Base-by-base conservation (phyloP, 2,113 vertebrate genomes). In the Gracilinanus agilis region DNA sequence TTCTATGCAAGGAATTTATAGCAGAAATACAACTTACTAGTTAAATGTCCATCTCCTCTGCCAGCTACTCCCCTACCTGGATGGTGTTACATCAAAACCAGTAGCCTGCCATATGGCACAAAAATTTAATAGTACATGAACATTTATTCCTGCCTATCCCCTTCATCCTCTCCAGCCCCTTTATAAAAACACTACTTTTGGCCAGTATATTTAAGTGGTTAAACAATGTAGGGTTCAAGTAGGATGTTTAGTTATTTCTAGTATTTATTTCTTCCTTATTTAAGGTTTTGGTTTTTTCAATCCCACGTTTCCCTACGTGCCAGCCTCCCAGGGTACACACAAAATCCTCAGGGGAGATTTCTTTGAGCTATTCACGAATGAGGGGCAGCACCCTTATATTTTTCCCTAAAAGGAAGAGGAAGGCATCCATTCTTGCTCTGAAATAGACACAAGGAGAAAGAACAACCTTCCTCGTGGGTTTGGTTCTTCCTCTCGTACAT, bases 1-100 rank as follows among this genome's bases (percentile, higher is more conserved):
- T 94, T 96, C 92, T 90, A 55, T 75, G 94, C 34, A 40, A 92
- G 95, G 91, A 92, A 96, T 98, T 96, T 97, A 53, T 90, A 92
- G 94, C 90, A 90, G 90, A 97, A 97, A 95, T 29, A 19, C 25
- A 95, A 54, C 94, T 92, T 93, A 95, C 61, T 91, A 34, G 55
- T 91, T 91, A 93, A 90, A 94, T 92, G 58, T 12, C 91, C n/a
- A 9, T 95, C 91, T 96, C 93, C 83, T 91, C 94, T 96, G 93
- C n/a, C 55, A 61, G 54, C 90, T 95, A n/a, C 93, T 94, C 91
- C 92, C 40, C 95, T 90, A 29, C 95, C 92, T 94, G 90, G 56
- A 96, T 89, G 55, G 25, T 1, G 0, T 55, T 40, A 67, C 88
- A 96, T 94, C 93, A 95, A 90, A 96, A 54, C 96, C 94, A 83